Evolutionary conservation across 2,797 vertebrate genomes (phyloP).

Genomic region (Nasua narica): DNA sequence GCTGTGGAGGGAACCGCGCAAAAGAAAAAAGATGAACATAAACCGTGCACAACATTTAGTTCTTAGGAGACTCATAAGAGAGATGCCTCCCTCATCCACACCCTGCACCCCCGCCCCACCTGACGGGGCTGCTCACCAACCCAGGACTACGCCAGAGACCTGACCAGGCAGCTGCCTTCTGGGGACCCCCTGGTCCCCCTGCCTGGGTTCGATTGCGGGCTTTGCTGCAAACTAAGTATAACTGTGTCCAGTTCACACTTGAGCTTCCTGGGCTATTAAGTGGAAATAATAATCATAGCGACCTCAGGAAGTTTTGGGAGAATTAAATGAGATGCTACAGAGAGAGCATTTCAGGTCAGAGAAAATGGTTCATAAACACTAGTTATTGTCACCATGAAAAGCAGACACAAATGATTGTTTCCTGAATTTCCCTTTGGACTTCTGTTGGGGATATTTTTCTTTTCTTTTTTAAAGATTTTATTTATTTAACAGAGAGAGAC

Average conservation of each 20-base stretch:
- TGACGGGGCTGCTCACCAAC: background rate
- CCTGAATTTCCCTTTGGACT: background rate
- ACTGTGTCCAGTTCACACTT: background rate
- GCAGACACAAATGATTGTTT: background rate
- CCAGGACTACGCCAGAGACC: background rate
- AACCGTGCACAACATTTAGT: background rate
- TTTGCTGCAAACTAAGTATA: background rate
- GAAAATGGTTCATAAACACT: background rate
- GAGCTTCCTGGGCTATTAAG: background rate
- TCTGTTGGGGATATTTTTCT: background rate
- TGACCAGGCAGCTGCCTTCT: fast-evolving
- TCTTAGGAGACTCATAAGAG: background rate
- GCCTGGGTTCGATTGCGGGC: background rate
- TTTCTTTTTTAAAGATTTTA: too few relatives aligned
- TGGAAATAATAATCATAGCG: background rate
- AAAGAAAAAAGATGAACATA: background rate
- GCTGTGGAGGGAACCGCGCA: background rate
- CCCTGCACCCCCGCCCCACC: fast-evolving
- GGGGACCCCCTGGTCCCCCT: background rate
- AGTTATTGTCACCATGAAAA: background rate
- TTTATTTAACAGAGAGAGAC: too few relatives aligned
- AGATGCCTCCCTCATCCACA: background rate
- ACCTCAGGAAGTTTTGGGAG: background rate
- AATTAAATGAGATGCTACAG: background rate
- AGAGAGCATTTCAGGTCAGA: background rate